These are phyloP conservation scores for Crax fasciolata DNA, from an alignment of 2,797 vertebrate species.

Conservation along the genomic window DNA sequence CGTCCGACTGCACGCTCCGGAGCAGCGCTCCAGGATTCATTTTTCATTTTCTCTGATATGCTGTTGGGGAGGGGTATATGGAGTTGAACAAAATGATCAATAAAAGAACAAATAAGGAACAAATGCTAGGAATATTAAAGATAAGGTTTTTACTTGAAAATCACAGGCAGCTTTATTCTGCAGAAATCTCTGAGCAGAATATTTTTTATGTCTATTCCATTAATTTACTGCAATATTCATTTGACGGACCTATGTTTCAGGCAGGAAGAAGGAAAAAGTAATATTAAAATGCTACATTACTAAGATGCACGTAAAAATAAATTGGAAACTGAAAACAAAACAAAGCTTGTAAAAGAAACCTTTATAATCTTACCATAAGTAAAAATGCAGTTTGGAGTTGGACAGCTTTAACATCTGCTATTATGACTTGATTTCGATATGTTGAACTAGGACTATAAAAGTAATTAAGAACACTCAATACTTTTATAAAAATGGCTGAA, in stretches of 20 bases:
- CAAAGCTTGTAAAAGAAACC: neutral
- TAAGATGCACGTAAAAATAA: neutral
- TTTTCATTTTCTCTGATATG: slow-evolving; percentile 43
- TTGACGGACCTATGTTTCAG: neutral
- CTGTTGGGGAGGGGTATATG: neutral
- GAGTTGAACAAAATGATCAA: slow-evolving; percentile 34
- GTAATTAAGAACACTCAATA: neutral
- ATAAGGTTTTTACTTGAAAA: slow-evolving; percentile 29
- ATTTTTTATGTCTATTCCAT: neutral
- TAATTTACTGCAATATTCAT: neutral
- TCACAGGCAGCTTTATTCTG: slow-evolving; percentile 1
- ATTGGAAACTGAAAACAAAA: neutral
- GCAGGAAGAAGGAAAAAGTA: neutral
- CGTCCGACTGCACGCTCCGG: neutral
- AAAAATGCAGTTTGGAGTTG: neutral
- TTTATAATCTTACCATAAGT: neutral
- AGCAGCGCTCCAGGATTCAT: neutral
- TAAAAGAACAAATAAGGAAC: slow-evolving; percentile 36
- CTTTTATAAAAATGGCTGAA: neutral
- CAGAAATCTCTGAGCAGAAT: neutral
- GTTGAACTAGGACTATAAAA: neutral
- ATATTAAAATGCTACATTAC: neutral
- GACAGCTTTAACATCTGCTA: neutral
- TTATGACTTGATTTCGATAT: neutral
- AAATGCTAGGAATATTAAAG: slow-evolving; percentile 30